Conservation (phyloP, 2,888 invertebrate genomes). For the Cryptocephalus moraei region DNA sequence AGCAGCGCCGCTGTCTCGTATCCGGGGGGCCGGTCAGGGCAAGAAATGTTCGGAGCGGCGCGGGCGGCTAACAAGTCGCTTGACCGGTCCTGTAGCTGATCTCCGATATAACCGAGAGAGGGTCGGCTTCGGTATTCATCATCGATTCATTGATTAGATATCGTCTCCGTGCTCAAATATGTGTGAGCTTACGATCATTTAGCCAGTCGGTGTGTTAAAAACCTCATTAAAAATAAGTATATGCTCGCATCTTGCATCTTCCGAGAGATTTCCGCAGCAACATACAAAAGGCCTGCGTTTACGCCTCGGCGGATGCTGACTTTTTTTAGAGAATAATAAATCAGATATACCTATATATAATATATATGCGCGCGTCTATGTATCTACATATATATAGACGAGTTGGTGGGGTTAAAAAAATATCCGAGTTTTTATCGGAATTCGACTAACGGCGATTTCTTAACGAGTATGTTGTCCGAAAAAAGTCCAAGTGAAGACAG, state of each 20-base stretch:
- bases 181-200: slow-evolving; percentile 27
- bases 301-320: too few species aligned
- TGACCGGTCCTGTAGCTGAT: slow-evolving; percentile 32
- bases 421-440: slow-evolving; percentile 9
- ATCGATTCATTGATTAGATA: slow-evolving; percentile 39
- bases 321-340: too few species aligned
- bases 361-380: neutral
- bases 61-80: slow-evolving; percentile 23
- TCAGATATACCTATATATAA: too few species aligned
- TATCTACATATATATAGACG: too few species aligned
- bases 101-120: slow-evolving; percentile 27
- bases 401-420: slow-evolving; percentile 6
- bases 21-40: slow-evolving; percentile 7
- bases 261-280: too few species aligned
- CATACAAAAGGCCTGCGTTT: too few species aligned
- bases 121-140: slow-evolving; percentile 32
- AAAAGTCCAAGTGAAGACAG: too few species aligned
- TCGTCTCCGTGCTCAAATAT: slow-evolving; percentile 30
- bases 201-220: slow-evolving; percentile 24
- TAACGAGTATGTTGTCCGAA: too few species aligned
- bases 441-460: slow-evolving; percentile 7
- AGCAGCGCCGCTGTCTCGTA: neutral
- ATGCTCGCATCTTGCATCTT: neutral
- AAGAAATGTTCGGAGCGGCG: slow-evolving; percentile 10
- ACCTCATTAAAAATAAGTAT: slow-evolving; percentile 26